These are phyloP conservation scores for Emys orbicularis DNA, from an alignment of 2,797 vertebrate species.

Conservation along the genomic window DNA sequence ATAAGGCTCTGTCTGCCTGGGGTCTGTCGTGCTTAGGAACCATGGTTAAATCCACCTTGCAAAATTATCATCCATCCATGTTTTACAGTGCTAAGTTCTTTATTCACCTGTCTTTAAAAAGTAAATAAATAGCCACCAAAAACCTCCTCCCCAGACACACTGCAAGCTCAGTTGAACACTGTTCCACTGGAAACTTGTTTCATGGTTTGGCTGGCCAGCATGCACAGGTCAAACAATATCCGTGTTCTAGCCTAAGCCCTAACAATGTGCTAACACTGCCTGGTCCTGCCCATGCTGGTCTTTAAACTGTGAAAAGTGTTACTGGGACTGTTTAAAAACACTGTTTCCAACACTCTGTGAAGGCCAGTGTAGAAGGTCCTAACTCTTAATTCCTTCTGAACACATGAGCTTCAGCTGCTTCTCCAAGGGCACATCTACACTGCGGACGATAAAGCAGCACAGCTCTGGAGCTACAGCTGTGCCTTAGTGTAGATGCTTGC, in stretches of 20 bases:
- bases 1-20: neutral
- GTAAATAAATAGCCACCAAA: neutral
- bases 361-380: too few relatives aligned
- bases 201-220: neutral
- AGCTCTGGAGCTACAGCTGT: neutral
- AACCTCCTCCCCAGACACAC: neutral
- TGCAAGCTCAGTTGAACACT: neutral
- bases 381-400: neutral
- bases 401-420: neutral
- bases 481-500: neutral
- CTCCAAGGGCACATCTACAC: neutral
- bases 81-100: neutral
- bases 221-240: too few relatives aligned
- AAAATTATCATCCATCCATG: neutral
- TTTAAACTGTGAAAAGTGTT: too few relatives aligned
- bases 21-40: neutral
- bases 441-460: too few relatives aligned
- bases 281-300: neutral
- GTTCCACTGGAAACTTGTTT: neutral
- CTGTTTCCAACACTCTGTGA: neutral
- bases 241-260: neutral
- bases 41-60: neutral
- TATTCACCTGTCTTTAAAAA: neutral
- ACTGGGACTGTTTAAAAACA: neutral
- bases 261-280: neutral